Evolutionary conservation across 2,113 vertebrate species (phyloP), one percentile per base, ranked within the genome.

Genomic region (Cryptomyrus ogoouensis): DNA sequence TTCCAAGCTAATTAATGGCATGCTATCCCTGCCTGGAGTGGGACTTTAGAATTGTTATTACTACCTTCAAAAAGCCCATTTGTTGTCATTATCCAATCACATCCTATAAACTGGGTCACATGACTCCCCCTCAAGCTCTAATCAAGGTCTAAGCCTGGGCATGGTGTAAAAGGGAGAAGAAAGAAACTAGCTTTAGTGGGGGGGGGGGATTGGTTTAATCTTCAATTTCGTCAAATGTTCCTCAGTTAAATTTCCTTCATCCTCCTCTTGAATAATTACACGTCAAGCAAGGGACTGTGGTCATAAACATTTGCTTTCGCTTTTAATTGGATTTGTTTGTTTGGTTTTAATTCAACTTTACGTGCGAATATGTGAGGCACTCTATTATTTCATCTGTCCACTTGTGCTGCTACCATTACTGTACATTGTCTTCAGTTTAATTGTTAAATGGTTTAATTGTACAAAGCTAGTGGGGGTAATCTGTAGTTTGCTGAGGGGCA

Each of bases 261-360:
- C 44, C 44, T 84, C 42, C 44, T 10, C 1, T 39, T 44, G 44
- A 47, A 84, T 84, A 84, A 44, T 46, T 84, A n/a, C 39, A 46
- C 3, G 15, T 24, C 24, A 47, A 70, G 62, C 44, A 46, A 46
- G 39, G 6, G 19, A 24, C 44, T 46, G 7, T 13, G 24, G 8
- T 12, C 21, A 84, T 47, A 47, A 84, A 84, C 39, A 84, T 12
- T 84, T 19, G 10, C 19, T 84, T n/a, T 47, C 24, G 3, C 15
- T 47, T 47, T 84, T 84, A 44, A 84, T 84, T 84, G 83, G 8
- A 47, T 84, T 84, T 84, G 83, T 83, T 83, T 83, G 42, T 84
- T 47, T 47, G 44, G 83, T 8, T n/a, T 44, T 84, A 46, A 84
- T 84, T 84, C 21, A 44, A 84, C 47, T 80, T 80, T 42, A 42